Evolutionary conservation across 2,888 invertebrate species (phyloP), one percentile per base, ranked within the genome.

Genomic region (Tromatobia lineatoria): DNA sequence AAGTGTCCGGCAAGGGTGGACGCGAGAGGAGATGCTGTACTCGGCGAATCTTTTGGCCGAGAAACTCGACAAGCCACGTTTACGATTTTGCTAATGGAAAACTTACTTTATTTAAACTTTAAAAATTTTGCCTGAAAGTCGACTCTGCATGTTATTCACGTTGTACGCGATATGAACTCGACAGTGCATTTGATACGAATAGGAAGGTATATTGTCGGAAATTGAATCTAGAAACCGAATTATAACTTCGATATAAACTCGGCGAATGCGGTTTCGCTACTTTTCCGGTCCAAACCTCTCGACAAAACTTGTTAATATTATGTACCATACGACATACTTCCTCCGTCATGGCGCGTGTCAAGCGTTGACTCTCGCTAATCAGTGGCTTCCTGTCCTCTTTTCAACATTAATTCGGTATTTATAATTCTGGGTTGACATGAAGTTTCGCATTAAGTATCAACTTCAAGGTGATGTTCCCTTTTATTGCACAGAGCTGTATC

Each of bases 91-190:
- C 64, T 59, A 78, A 70, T 29, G 74, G 29, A 45, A 89, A 92
- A 92, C 90, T 92, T 91, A 90, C 91, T 91, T 92, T 92, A 92
- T 91, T 90, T 89, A 90, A 92, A 92, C 87, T 92, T 92, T 91
- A 87, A 85, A 88, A 88, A 86, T 89, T 85, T 85, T 85, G n/a
- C 80, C 84, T 78, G 80, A 80, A 84, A 77, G 88, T 88, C 82
- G 79, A 84, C 34, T 52, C 74, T 67, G 80, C 85, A 89, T 87
- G 85, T 88, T 87, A 80, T 61, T 42, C 50, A 78, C 54, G 42
- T 54, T 10, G 66, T 64, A 29, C 15, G 57, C 34, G 25, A 29
- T 66, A 83, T 54, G 42, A 38, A 10, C 34, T 47, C 64, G 64
- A 52, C 67, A 66, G 80, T 80, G 29, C 50, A 52, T 73, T 45